Evolutionary conservation across 2,888 invertebrate genomes (phyloP), one percentile per base, ranked within the genome.

Genomic region (Dasysyrphus tricinctus): DNA sequence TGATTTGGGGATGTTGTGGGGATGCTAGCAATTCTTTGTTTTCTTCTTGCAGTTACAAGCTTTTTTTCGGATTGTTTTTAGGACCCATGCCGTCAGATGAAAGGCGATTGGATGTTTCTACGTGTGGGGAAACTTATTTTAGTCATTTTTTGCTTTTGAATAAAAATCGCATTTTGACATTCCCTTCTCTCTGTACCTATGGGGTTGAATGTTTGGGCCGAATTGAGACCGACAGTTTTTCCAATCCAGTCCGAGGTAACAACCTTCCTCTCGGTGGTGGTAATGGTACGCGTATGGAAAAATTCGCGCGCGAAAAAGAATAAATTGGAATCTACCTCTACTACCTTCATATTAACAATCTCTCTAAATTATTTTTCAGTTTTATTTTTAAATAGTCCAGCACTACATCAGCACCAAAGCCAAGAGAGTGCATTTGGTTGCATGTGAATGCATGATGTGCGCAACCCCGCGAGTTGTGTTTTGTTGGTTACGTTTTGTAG

Each of bases 21-120:
- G 69, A 56, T 73, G 85, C 70, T 65, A 39, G 39, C 24, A 73
- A 76, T 86, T 86, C 86, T 82, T 86, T 86, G 86, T 82, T 86
- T 86, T 82, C 78, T 86, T 75, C 82, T 86, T 86, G 75, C 78
- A 72, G 72, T 67, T 79, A 67, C 75, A 72, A 86, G 16, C 56
- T 82, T 86, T 86, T n/a, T 78, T 67, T 74, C 57, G 72, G 57
- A 82, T 75, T 82, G 61, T 86, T 86, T 86, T 86, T 86, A 86
- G 86, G 86, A 86, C 86, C 86, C 86, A 79, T 47, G 78, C 54
- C n/a, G 54, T 72, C 78, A 47, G 82, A 79, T 67, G 82, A 75
- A 86, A 78, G 65, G 82, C 86, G 86, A 86, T 86, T 82, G 86
- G 86, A 72, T 79, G 86, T 39, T 75, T 61, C 24, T 67, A 57